These are phyloP conservation scores for Heteromurus nitidus DNA, from an alignment of 2,888 invertebrate genomes.

Conservation along the genomic window DNA sequence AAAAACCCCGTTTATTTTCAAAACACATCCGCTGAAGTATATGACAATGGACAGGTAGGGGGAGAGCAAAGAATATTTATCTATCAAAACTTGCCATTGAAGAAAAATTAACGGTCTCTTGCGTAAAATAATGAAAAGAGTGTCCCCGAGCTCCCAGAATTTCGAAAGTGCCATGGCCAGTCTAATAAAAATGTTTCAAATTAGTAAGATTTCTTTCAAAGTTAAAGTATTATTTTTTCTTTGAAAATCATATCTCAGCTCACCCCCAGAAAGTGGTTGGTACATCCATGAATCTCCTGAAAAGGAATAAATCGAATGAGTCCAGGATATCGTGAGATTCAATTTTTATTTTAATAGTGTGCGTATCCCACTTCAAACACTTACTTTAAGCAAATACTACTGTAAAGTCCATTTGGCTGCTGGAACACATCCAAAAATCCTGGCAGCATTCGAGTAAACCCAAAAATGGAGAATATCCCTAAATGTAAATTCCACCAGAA, in stretches of 20 bases:
- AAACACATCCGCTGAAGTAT: neutral
- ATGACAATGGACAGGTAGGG: neutral
- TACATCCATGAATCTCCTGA: neutral
- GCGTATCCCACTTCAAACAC: constrained; percentile 5
- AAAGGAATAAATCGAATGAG: neutral
- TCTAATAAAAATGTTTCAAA: neutral
- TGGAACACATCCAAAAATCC: constrained; percentile 91
- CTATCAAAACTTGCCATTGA: constrained; percentile 80
- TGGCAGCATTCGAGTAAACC: constrained; percentile 92
- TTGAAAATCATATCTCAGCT: neutral
- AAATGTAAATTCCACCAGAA: constrained; percentile 94
- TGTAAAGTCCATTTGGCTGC: constrained; percentile 85
- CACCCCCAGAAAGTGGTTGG: neutral
- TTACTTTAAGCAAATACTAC: constrained; percentile 94
- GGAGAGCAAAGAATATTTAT: neutral
- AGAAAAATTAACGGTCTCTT: constrained; percentile 95
- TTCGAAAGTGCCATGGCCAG: constrained; percentile 77
- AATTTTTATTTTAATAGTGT: neutral
- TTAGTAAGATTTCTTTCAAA: neutral
- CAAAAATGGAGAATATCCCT: constrained; percentile 96
- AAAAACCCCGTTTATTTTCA: too few relatives aligned
- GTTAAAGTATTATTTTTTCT: neutral
- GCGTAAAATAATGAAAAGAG: constrained; percentile 88
- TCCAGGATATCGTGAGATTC: neutral
- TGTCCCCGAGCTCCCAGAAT: constrained; percentile 59